Conservation (phyloP, 64 coral and sea anemone species). For the Porites lutea region DNA sequence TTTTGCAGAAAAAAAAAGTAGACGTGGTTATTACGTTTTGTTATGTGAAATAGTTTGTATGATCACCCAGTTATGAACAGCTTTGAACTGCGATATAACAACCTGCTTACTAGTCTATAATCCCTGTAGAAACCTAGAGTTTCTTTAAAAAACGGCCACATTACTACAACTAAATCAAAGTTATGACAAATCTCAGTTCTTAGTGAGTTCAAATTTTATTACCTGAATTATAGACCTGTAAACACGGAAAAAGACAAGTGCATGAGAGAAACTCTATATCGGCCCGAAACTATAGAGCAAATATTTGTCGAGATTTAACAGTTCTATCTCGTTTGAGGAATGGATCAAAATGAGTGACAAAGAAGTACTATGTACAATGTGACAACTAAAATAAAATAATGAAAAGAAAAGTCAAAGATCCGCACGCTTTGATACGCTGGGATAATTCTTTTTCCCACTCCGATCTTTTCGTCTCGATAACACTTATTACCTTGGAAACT, state of each 20-base stretch:
- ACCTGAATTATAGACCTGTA: neutral
- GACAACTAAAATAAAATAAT: too few species aligned
- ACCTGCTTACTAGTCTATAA: neutral
- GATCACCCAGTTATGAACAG: neutral
- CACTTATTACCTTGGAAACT: conserved; percentile 10
- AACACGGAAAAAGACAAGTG: neutral
- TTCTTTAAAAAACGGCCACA: neutral
- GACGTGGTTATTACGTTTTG: neutral
- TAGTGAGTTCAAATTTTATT: neutral
- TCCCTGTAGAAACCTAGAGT: neutral
- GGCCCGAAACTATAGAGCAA: neutral
- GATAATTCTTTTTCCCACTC: neutral
- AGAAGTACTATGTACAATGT: too few species aligned
- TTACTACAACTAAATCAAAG: neutral
- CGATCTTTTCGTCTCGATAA: neutral
- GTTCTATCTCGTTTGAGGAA: neutral
- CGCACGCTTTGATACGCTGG: neutral
- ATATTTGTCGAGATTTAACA: neutral
- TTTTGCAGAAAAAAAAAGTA: neutral
- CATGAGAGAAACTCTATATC: neutral
- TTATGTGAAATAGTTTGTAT: too few species aligned
- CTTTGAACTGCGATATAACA: neutral
- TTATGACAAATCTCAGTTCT: neutral
- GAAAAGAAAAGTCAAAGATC: too few species aligned
- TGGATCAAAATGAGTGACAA: neutral